phyloP scores from a whole-genome alignment of 2,888 invertebrate genomes.

The Tanaodytes sp. region DNA sequence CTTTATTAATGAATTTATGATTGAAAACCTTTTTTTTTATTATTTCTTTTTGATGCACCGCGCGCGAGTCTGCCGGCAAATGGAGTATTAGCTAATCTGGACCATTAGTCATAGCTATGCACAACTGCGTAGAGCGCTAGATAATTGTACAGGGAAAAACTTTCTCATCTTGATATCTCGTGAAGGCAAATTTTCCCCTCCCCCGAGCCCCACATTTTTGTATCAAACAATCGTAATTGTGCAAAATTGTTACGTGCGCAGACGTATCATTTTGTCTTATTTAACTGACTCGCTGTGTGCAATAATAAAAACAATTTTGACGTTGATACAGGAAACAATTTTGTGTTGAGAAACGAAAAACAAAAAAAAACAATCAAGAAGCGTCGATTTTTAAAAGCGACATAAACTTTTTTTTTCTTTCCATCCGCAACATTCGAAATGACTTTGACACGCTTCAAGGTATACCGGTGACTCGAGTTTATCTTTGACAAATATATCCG shows the following conservation, averaged over 20 bases:
- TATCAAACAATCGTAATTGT: slow-evolving; percentile 5
- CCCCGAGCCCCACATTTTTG: too few species aligned
- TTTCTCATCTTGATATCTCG: slow-evolving; percentile 14
- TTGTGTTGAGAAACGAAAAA: too few species aligned
- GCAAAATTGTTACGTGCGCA: neutral
- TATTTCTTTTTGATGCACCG: slow-evolving; percentile 27
- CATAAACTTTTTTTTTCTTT: too few species aligned
- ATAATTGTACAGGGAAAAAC: slow-evolving; percentile 20
- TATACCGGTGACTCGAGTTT: slow-evolving; percentile 13
- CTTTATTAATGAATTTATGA: slow-evolving; percentile 30
- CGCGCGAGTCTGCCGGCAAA: slow-evolving; percentile 25
- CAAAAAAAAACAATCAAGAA: too few species aligned
- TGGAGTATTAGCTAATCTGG: slow-evolving; percentile 34
- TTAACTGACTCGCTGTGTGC: neutral
- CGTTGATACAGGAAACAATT: too few species aligned
- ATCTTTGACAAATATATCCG: slow-evolving; percentile 13
- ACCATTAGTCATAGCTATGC: slow-evolving; percentile 29
- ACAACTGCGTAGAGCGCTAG: slow-evolving; percentile 7
- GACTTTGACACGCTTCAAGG: too few species aligned
- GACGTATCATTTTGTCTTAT: neutral
- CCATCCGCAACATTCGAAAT: too few species aligned
- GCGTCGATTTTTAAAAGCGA: too few species aligned
- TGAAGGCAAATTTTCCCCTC: slow-evolving; percentile 10
- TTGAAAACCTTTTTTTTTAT: too few species aligned
- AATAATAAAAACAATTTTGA: neutral